Evolutionary conservation across 2,113 vertebrate genomes (phyloP).

Genomic region (Nettapus auritus): DNA sequence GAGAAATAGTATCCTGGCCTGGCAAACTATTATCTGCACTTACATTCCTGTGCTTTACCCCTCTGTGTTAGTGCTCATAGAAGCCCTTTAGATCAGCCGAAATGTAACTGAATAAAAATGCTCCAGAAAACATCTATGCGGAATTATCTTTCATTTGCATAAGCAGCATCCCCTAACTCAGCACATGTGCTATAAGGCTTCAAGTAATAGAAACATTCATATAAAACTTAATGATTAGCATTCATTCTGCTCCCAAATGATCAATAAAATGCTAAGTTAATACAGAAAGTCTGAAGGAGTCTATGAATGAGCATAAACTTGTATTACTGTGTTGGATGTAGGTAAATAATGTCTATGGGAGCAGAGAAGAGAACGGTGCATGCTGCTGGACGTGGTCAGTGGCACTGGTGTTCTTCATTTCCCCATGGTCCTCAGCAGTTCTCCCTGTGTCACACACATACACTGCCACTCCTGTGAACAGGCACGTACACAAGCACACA

Average conservation of each 20-base stretch:
- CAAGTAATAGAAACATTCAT: constrained; percentile 8
- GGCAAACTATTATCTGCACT: constrained; percentile 31
- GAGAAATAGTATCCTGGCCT: constrained; percentile 63
- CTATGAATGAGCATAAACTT: not conserved
- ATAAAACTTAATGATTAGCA: constrained; percentile 53
- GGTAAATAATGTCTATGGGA: not conserved
- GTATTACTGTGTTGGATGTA: not conserved
- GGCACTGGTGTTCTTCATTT: not conserved
- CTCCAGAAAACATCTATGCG: constrained; percentile 31
- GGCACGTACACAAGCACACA: accelerated
- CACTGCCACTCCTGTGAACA: accelerated
- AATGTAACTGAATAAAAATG: constrained; percentile 49
- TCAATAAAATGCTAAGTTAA: constrained; percentile 49
- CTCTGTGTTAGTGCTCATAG: constrained; percentile 2
- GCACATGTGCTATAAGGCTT: not conserved
- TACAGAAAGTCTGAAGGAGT: not conserved
- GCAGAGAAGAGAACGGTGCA: not conserved
- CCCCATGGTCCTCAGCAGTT: accelerated
- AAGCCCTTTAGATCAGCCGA: constrained; percentile 24
- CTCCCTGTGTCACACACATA: accelerated
- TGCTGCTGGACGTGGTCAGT: not conserved
- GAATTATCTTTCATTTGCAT: constrained; percentile 60
- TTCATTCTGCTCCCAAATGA: constrained; percentile 39
- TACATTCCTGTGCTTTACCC: constrained; percentile 34
- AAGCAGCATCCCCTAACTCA: constrained; percentile 36